Evolutionary conservation across 2,888 invertebrate species (phyloP).

Genomic region (Antheraea assamensis): DNA sequence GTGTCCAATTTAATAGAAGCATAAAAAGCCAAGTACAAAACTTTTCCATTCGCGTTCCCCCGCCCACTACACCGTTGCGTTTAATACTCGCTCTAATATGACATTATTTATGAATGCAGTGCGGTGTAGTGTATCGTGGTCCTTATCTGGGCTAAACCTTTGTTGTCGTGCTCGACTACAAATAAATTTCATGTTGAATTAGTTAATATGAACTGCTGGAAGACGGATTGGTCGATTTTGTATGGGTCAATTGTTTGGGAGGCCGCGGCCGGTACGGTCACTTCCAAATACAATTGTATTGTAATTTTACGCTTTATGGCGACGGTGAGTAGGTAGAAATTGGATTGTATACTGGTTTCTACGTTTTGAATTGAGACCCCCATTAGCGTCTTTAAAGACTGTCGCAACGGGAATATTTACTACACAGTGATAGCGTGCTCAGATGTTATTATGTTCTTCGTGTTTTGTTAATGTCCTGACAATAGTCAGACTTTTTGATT

Average conservation of each 20-base stretch:
- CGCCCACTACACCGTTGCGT: constrained; percentile 46
- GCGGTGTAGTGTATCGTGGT: constrained; percentile 52
- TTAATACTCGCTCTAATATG: constrained; percentile 66
- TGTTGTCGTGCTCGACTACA: constrained; percentile 52
- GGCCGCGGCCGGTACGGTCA: constrained; percentile 17
- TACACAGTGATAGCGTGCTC: constrained; percentile 8
- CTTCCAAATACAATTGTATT: constrained; percentile 20
- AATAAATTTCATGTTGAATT: constrained; percentile 63
- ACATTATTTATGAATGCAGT: constrained; percentile 65
- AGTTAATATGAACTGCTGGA: constrained; percentile 53
- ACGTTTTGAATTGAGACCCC: constrained; percentile 15
- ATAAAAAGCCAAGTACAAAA: constrained; percentile 35
- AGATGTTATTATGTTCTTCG: constrained; percentile 17
- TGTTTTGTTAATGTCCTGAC: constrained; percentile 27
- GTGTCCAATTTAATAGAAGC: constrained; percentile 17
- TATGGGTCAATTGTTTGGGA: constrained; percentile 44
- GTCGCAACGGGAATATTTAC: constrained; percentile 14
- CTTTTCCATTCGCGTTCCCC: constrained; percentile 29
- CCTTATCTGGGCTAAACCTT: constrained; percentile 63
- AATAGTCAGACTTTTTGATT: constrained; percentile 10
- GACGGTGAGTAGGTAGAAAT: constrained; percentile 16
- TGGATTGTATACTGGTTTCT: constrained; percentile 17
- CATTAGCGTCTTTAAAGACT: constrained; percentile 18
- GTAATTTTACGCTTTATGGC: constrained; percentile 18
- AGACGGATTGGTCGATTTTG: constrained; percentile 49